A percentile compares a stretch with the other conserved stretches of the same genome.
Conservation (phyloP, 2,888 invertebrate genomes). For the Agrochola lychnidis region DNA sequence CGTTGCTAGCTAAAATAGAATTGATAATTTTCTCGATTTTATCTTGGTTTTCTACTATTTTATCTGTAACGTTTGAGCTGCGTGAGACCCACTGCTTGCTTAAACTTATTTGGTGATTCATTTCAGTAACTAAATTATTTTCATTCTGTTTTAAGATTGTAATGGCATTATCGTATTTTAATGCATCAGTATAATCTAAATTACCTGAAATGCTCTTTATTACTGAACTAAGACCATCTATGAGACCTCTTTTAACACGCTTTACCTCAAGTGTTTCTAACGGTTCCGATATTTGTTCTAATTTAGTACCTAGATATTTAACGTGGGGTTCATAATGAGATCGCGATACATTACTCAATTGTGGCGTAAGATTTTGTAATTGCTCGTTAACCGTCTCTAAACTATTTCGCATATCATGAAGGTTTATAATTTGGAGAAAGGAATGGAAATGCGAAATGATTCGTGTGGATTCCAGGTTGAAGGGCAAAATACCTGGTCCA, state of each 20-base stretch:
- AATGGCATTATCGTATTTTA: background rate
- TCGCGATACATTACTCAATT: too few relatives aligned
- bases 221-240: too few relatives aligned
- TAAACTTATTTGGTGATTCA: slow-evolving; percentile 1
- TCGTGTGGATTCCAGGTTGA: background rate
- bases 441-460: background rate
- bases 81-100: background rate
- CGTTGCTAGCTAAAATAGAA: background rate
- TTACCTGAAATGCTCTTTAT: too few relatives aligned
- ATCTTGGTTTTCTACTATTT: slow-evolving; percentile 1
- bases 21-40: background rate
- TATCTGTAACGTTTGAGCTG: background rate
- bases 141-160: background rate
- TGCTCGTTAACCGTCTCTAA: too few relatives aligned
- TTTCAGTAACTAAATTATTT: background rate
- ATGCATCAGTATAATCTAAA: too few relatives aligned
- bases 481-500: background rate
- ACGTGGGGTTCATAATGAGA: too few relatives aligned
- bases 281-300: too few relatives aligned
- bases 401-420: background rate
- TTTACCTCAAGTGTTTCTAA: too few relatives aligned
- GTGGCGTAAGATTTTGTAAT: too few relatives aligned
- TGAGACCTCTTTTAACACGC: too few relatives aligned
- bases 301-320: too few relatives aligned
- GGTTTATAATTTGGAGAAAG: background rate